phyloP scores from a whole-genome alignment of 2,113 vertebrate species.

The Corythoichthys intestinalis region DNA sequence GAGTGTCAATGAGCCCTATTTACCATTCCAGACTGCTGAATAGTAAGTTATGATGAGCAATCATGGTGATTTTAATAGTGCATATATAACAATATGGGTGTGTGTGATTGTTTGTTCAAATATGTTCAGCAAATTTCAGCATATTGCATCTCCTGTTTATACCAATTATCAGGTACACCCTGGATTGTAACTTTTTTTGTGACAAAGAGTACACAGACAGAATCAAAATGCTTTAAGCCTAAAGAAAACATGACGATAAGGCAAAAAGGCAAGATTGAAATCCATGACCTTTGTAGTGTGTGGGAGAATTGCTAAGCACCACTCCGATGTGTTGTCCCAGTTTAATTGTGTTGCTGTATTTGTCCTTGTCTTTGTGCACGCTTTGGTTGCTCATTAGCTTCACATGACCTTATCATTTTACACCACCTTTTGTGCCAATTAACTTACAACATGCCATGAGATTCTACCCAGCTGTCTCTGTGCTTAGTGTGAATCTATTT shows the following conservation, averaged over 20 bases:
- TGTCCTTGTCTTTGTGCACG: neutral
- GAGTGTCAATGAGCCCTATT: no score
- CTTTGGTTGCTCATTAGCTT: neutral
- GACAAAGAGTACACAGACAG: neutral
- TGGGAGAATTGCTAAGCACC: neutral
- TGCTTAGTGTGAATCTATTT: neutral
- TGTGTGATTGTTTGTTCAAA: no score
- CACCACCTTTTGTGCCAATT: neutral
- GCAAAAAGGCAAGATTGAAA: neutral
- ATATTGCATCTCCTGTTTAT: neutral
- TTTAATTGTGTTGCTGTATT: neutral
- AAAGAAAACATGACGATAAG: neutral
- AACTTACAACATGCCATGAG: neutral
- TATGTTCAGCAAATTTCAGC: neutral
- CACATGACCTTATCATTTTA: neutral
- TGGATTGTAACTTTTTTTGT: neutral
- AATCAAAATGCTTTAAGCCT: neutral
- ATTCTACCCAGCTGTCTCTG: neutral
- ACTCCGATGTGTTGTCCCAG: neutral
- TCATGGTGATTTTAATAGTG: no score
- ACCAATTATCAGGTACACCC: neutral
- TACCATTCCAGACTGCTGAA: no score
- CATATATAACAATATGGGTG: no score
- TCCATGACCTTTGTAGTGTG: neutral
- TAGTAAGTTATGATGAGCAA: neutral